phyloP scores from a whole-genome alignment of 2,113 vertebrate genomes.

The Scomber colias region DNA sequence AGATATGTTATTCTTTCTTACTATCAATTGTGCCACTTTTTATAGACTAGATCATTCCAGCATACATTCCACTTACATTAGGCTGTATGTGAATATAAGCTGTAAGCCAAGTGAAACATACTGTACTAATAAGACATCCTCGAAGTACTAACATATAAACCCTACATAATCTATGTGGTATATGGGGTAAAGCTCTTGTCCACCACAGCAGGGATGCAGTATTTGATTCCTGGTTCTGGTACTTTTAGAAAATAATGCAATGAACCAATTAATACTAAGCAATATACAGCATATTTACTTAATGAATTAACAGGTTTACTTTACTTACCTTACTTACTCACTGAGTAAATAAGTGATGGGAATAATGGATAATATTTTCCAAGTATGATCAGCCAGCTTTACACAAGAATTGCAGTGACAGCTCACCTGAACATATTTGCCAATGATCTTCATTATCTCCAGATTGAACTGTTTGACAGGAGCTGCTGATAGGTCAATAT shows the following conservation, averaged over 20 bases:
- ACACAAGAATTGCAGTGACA: background rate
- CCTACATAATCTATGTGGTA: background rate
- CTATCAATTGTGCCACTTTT: conserved; percentile 8
- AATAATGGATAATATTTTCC: too few species aligned
- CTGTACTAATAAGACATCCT: too few species aligned
- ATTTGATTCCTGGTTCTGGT: background rate
- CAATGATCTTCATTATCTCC: conserved; percentile 98
- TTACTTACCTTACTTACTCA: too few species aligned
- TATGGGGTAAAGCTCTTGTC: background rate
- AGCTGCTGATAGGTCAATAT: conserved; percentile 94
- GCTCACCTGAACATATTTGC: conserved; percentile 98
- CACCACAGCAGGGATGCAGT: background rate
- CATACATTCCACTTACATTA: conserved; percentile 4
- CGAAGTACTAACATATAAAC: background rate
- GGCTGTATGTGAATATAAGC: background rate
- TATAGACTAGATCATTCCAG: background rate
- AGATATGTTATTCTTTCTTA: conserved; percentile 18
- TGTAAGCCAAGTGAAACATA: background rate
- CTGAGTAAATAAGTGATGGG: too few species aligned
- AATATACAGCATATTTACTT: too few species aligned
- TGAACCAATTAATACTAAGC: background rate
- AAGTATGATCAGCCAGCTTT: too few species aligned
- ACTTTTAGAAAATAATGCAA: background rate
- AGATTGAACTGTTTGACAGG: conserved; percentile 98
- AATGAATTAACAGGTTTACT: too few species aligned